Base-by-base conservation (phyloP, 2,888 invertebrate genomes). In the Zeuzera pyrina region DNA sequence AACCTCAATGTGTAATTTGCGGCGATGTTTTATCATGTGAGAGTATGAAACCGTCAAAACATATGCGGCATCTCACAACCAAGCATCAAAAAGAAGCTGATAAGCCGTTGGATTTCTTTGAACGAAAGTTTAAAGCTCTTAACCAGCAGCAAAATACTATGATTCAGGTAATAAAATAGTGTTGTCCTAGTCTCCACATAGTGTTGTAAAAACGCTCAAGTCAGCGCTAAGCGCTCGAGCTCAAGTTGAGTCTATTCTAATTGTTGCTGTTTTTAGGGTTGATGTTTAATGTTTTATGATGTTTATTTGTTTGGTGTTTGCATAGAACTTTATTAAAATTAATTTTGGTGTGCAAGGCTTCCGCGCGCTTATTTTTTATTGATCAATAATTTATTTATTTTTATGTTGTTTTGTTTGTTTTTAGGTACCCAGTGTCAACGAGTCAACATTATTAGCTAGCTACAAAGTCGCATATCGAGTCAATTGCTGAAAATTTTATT, bases 401-500 rank as follows among this genome's bases (percentile, higher is more conserved):
- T 8, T 23, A 8, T 23, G 11, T 23, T 23, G 23, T 23, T 34
- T 34, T 25, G 13, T 22, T 34, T 30, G 15, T 29, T 30, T 34
- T 34, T 30, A 33, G 29, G 33, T 35, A 33, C 36, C 36, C 39
- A 43, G 30, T 32, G 21, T 42, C 27, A 45, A 45, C 27, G 45
- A 47, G 30, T 30, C 36, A 42, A 39, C 41, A 31, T 45, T 45
- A 30, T 32, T 47, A 33, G 42, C 36, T 43, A 43, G 42, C 33
- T 46, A 41, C 34, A 36, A 34, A 47, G 43, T 46, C 32, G 41
- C 42, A 33, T 40, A 32, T 34, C 31, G 40, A 31, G 40, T 45
- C 39, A 34, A 47, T 43, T 41, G 43, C 40, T 31, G 42, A 51
- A 45, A 49, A 39, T 42, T 31, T 49, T 33, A 47, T 47, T 47